Evolutionary conservation across 2,797 vertebrate species (phyloP), one percentile per base, ranked within the genome.

Genomic region (Sarcoramphus papa): DNA sequence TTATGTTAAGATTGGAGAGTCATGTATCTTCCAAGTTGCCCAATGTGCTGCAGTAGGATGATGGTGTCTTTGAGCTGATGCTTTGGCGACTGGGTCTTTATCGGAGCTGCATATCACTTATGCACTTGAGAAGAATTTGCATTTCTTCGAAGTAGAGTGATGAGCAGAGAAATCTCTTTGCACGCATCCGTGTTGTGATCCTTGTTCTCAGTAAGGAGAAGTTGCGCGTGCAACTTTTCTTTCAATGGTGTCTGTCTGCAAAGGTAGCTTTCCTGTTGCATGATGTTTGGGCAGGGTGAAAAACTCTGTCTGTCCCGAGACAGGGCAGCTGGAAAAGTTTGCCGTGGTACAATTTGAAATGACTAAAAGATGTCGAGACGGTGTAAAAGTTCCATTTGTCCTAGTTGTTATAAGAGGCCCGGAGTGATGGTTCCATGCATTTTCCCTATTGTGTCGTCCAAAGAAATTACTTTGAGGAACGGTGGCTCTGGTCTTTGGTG

Each of bases 11-110:
- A 22, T 4, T 16, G 8, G 19, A 22, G 65, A 35, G 33, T 14
- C 41, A 33, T 12, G 12, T 27, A 4, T 1, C 9, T 37, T 62
- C 10, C 25, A 10, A 56, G 1, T 10, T 41, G 21, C 6, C 2
- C 17, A 21, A 17, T 12, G 40, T 23, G 30, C 14, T 40, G n/a
- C 19, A 21, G 4, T 12, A 27, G 6, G 47, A 4, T 13, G 21
- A 3, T 48, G 25, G 28, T n/a, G 7, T 15, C 12, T 48, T 27
- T 48, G 22, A 13, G 8, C 4, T 16, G 19, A 9, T 9, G 12
- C 6, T 76, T 54, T 13, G 15, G 21, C 20, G 17, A 7, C 17
- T 20, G 41, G 9, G 14, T 56, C 10, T 40, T 5, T 8, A 40
- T 30, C 6, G 4, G 40, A 45, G 16, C 12, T 40, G 7, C 8